These are phyloP conservation scores for Papilio glaucus DNA, from an alignment of 1,140 invertebrate genomes.

Conservation along the genomic window DNA sequence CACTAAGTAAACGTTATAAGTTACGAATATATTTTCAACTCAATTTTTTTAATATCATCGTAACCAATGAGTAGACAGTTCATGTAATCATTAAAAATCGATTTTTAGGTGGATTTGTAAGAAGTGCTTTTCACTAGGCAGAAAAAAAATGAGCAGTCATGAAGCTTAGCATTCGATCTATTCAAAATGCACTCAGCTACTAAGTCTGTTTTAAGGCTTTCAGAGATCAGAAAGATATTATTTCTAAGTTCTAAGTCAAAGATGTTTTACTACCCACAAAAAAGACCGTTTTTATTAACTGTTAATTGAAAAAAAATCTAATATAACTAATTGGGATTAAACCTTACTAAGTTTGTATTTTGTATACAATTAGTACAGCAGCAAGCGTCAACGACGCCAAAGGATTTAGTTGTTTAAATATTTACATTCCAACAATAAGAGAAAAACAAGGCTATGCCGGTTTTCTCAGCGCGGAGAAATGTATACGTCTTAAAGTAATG, in stretches of 20 bases:
- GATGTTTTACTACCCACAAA: too few relatives aligned
- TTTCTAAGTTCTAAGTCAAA: background rate
- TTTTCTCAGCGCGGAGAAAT: slow-evolving; percentile 4
- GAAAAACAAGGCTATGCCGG: slow-evolving; percentile 18
- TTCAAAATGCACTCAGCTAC: too few relatives aligned
- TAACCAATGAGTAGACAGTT: slow-evolving; percentile 28
- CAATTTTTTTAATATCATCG: slow-evolving; percentile 38
- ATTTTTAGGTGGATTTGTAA: background rate
- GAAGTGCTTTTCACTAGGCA: background rate
- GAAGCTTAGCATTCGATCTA: too few relatives aligned
- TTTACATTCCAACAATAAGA: slow-evolving; percentile 33
- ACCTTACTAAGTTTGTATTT: slow-evolving; percentile 8
- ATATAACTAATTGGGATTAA: slow-evolving; percentile 25
- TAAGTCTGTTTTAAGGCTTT: too few relatives aligned
- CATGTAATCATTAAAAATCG: slow-evolving; percentile 30
- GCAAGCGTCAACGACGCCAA: background rate
- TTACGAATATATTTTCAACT: slow-evolving; percentile 29
- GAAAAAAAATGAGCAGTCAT: background rate
- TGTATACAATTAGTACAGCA: background rate
- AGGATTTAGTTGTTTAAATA: slow-evolving; percentile 31
- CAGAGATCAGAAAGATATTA: too few relatives aligned
- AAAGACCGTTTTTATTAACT: too few relatives aligned
- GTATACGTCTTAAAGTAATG: slow-evolving; percentile 41
- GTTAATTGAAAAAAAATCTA: slow-evolving; percentile 8
- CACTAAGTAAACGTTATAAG: slow-evolving; percentile 45